Conservation (phyloP, 2,113 vertebrate genomes). For the Myodes glareolus region DNA sequence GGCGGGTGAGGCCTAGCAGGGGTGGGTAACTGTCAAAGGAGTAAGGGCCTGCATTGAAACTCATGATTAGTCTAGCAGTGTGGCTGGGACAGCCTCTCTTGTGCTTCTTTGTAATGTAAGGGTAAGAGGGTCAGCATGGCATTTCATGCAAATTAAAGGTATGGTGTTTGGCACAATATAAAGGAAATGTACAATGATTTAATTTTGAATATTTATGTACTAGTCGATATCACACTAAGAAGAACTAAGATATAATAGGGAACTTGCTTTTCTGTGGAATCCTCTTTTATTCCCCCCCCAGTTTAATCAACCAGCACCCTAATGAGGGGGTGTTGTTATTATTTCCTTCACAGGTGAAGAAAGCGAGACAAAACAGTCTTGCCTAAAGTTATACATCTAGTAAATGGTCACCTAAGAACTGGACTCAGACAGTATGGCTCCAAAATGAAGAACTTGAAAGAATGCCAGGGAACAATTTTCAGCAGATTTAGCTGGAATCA, state of each 20-base stretch:
- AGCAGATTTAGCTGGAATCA: slow-evolving; percentile 61
- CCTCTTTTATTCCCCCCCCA: neutral
- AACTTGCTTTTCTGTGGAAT: neutral
- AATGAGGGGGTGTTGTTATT: neutral
- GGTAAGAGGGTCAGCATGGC: neutral
- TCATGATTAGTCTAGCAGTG: neutral
- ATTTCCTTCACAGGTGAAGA: slow-evolving; percentile 55
- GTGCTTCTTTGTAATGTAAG: neutral
- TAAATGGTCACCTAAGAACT: slow-evolving; percentile 42
- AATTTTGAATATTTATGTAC: neutral
- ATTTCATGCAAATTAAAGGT: neutral
- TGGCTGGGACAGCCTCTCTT: neutral
- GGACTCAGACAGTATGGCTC: slow-evolving; percentile 65
- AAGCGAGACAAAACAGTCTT: slow-evolving; percentile 23
- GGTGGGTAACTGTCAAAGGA: neutral
- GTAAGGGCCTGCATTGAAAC: neutral
- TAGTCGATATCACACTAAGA: neutral
- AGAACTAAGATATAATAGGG: neutral
- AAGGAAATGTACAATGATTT: neutral
- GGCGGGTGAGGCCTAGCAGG: neutral
- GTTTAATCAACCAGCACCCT: neutral
- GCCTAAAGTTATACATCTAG: neutral
- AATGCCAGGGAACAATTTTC: slow-evolving; percentile 69
- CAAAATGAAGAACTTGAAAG: slow-evolving; percentile 53
- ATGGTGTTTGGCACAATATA: neutral